Conservation (phyloP, 2,797 vertebrate genomes). For the Euthynnus affinis region DNA sequence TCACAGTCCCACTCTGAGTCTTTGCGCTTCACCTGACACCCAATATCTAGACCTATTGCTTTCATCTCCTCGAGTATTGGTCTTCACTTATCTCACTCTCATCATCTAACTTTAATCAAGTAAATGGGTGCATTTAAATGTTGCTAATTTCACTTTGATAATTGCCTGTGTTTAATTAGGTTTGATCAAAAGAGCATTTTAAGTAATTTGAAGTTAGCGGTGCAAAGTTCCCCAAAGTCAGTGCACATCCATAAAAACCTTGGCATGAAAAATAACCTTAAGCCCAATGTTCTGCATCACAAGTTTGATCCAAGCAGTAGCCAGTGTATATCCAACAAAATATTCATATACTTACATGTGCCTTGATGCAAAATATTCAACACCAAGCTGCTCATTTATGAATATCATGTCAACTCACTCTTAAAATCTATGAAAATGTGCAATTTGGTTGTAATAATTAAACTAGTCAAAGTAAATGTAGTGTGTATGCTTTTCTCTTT, state of each 20-base stretch:
- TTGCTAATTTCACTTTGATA: constrained; percentile 87
- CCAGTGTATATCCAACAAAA: not conserved
- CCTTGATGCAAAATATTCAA: not conserved
- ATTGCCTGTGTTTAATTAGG: constrained; percentile 87
- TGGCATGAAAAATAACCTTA: constrained; percentile 56
- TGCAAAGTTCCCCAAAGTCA: constrained; percentile 65
- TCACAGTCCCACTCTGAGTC: constrained; percentile 60
- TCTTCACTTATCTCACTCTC: constrained; percentile 84
- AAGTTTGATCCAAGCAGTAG: not conserved
- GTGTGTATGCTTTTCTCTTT: constrained; percentile 24
- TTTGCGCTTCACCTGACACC: constrained; percentile 80
- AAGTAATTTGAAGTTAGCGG: constrained; percentile 81
- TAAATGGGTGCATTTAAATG: constrained; percentile 88
- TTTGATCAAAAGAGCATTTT: constrained; percentile 84
- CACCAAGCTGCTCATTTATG: not conserved
- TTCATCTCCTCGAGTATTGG: constrained; percentile 83
- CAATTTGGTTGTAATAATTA: constrained; percentile 5
- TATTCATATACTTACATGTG: not conserved
- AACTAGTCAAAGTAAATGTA: constrained; percentile 2
- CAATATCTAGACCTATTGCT: constrained; percentile 83
- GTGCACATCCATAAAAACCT: constrained; percentile 50
- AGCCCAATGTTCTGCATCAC: not conserved
- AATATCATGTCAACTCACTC: not conserved
- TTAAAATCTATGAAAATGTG: constrained; percentile 25
- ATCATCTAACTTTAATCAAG: constrained; percentile 89